Base-by-base conservation (phyloP, 1,140 invertebrate genomes). In the Drosophila willistoni region DNA sequence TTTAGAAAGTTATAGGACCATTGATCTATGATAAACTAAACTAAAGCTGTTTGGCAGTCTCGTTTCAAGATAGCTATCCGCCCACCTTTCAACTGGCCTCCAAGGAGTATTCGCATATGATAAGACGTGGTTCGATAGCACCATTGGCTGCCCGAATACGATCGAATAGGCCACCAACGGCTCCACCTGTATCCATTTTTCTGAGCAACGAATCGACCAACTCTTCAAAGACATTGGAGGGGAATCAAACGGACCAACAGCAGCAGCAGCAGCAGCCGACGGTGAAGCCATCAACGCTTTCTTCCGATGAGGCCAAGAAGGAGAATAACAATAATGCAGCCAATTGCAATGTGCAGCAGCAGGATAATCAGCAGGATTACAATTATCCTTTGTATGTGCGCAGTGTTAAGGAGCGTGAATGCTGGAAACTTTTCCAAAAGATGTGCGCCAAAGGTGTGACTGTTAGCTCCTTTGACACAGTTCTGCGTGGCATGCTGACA, bases 361-460 rank as follows among this genome's bases (percentile, higher is more conserved):
- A 39, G 9, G 34, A 54, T 14, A 51, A 55, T 14, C 79, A 73
- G 59, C 81, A 71, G 64, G 84, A 84, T 2, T 85, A 90, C 73
- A 72, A 82, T 10, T 91, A 77, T 59, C 90, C 90, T 0, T 66
- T 79, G 59, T 93, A 81, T 73, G 91, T 92, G 60, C 62, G 81
- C 69, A 93, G 93, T 3, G 89, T 92, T 0, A 95, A 94, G 81
- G 94, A 94, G 73, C 93, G 94, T 76, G 94, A 95, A 87, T 96
- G 95, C 79, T 96, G 95, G 95, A 94, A 94, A 61, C 91, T 95
- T 56, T 95, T 94, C 69, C 93, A 93, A 64, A 94, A 94, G 92
- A 95, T 96, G 95, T 94, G 93, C n/a, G 94, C 94, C 70, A 95
- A 95, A 89, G 95, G 95, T 1, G 93, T 96, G n/a, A 94, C 93